phyloP scores from a whole-genome alignment of 2,888 invertebrate genomes.

The Scelioninae gen. 1 region DNA sequence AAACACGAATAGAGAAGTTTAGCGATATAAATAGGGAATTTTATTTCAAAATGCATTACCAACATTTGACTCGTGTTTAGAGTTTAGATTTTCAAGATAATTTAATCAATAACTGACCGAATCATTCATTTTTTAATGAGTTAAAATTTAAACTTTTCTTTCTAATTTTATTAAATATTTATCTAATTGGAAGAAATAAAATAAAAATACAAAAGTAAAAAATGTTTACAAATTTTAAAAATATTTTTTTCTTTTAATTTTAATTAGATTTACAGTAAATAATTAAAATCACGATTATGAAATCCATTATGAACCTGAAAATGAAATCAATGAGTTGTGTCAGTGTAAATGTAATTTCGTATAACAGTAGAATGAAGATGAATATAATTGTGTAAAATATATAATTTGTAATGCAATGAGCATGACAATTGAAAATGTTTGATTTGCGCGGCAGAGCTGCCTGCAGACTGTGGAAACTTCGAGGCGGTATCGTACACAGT shows the following conservation, averaged over 20 bases:
- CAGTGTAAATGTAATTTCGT: constrained; percentile 5
- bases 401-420: constrained; percentile 48
- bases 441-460: constrained; percentile 33
- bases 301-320: neutral
- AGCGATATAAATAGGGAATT: constrained; percentile 23
- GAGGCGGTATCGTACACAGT: constrained; percentile 77
- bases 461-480: constrained; percentile 55
- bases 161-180: too few relatives aligned
- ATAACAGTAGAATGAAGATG: constrained; percentile 22
- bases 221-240: neutral
- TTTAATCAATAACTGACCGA: constrained; percentile 17
- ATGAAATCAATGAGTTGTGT: neutral
- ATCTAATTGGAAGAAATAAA: too few relatives aligned
- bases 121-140: neutral
- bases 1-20: constrained; percentile 72
- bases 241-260: neutral
- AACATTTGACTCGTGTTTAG: constrained; percentile 63
- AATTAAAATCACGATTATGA: constrained; percentile 3
- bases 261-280: neutral
- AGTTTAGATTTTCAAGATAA: constrained; percentile 31
- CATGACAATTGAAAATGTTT: constrained; percentile 49
- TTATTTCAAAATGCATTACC: constrained; percentile 76
- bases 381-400: constrained; percentile 41
- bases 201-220: neutral
- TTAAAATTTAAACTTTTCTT: too few relatives aligned